A percentile compares a stretch with the other conserved stretches of the same genome.
phyloP scores from a whole-genome alignment of 1,140 invertebrate species.

The Chironomus tepperi region DNA sequence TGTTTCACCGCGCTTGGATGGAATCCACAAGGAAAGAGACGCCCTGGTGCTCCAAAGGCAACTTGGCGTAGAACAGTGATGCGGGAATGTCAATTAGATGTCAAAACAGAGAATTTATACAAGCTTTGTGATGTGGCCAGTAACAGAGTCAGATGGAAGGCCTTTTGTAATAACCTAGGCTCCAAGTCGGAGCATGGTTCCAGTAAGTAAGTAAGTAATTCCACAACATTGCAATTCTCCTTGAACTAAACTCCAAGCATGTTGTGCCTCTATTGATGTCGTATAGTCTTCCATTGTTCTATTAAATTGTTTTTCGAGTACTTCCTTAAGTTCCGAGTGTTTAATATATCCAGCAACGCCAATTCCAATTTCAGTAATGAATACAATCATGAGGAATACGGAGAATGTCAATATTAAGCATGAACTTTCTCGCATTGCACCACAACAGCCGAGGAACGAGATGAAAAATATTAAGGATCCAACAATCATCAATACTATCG shows the following conservation, averaged over 20 bases:
- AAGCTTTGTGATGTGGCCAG: too few relatives aligned
- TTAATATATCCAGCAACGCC: conserved; percentile 80
- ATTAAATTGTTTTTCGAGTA: conserved; percentile 58
- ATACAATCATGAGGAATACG: conserved; percentile 68
- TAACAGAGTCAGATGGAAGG: too few relatives aligned
- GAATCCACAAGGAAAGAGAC: too few relatives aligned
- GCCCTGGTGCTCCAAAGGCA: too few relatives aligned
- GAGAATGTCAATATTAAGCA: conserved; percentile 87
- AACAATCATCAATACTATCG: conserved; percentile 72
- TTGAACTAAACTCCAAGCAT: conserved; percentile 69
- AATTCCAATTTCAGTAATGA: conserved; percentile 72
- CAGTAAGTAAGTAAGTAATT: too few relatives aligned
- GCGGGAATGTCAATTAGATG: too few relatives aligned
- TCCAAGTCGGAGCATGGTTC: too few relatives aligned
- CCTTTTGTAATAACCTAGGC: too few relatives aligned
- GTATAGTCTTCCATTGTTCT: conserved; percentile 58
- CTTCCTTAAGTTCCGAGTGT: conserved; percentile 54
- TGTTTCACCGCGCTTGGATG: too few relatives aligned
- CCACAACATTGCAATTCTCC: conserved; percentile 59
- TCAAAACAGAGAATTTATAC: too few relatives aligned
- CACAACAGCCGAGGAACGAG: conserved; percentile 83
- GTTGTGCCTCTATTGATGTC: conserved; percentile 47
- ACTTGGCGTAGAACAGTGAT: too few relatives aligned
- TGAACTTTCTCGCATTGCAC: conserved; percentile 74
- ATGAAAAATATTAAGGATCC: conserved; percentile 75